These are phyloP conservation scores for Callopanchax toddi DNA, from an alignment of 2,113 vertebrate genomes.

Conservation along the genomic window DNA sequence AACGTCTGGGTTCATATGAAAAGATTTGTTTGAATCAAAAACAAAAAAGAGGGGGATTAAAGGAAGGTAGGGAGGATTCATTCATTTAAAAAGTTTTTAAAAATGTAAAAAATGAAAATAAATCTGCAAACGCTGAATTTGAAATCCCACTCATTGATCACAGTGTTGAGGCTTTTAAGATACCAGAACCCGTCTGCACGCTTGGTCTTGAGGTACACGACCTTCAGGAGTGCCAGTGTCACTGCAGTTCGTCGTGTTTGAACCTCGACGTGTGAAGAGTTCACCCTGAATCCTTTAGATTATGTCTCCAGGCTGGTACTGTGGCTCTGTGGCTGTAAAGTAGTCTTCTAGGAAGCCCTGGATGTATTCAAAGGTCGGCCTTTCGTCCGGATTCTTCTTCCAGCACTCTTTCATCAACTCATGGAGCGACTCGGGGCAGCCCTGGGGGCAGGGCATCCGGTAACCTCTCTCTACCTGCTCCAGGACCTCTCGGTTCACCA, in stretches of 20 bases:
- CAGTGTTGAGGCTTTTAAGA: conserved; percentile 66
- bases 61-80: conserved; percentile 14
- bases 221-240: no score
- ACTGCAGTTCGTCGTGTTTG: no score
- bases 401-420: conserved; percentile 96
- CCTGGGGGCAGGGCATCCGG: conserved; percentile 94
- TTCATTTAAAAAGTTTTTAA: conserved; percentile 22
- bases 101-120: conserved; percentile 29
- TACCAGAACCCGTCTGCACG: conserved; percentile 22
- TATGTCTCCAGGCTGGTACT: conserved; percentile 83
- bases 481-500: conserved; percentile 96
- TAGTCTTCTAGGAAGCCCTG: conserved; percentile 99
- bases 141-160: conserved; percentile 47
- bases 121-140: conserved; percentile 44
- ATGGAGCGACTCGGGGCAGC: conserved; percentile 96
- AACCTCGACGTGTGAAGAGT: conserved; percentile 10
- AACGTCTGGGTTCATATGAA: conserved; percentile 33
- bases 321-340: conserved; percentile 83
- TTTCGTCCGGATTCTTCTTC: conserved; percentile 97
- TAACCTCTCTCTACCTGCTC: conserved; percentile 96
- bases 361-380: conserved; percentile 97
- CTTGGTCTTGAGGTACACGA: conserved; percentile 35
- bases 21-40: conserved; percentile 44
- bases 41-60: not conserved
- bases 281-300: not conserved